Evolutionary conservation across 2,888 invertebrate genomes (phyloP).

Genomic region (Lasioglossum calceatum): DNA sequence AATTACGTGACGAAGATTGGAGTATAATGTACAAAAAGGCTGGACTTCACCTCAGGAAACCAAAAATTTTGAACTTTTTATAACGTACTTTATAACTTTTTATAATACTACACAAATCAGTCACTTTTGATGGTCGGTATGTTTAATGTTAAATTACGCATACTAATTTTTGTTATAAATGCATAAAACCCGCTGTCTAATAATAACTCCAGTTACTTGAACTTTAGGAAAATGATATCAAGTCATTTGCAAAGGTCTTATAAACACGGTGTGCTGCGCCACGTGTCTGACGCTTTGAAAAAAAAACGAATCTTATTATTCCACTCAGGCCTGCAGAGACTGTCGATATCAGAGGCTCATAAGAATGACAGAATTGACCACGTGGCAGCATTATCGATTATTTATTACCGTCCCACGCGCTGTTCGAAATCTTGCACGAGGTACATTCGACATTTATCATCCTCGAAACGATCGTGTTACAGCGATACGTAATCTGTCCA

Average conservation of each 20-base stretch:
- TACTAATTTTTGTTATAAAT: too few species aligned
- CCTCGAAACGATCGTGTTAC: slow-evolving; percentile 46
- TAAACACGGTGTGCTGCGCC: background rate
- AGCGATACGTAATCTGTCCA: background rate
- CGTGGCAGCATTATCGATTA: slow-evolving; percentile 58
- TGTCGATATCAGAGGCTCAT: slow-evolving; percentile 55
- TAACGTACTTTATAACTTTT: too few species aligned
- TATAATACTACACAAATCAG: too few species aligned
- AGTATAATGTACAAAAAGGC: too few species aligned
- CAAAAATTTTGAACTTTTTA: too few species aligned
- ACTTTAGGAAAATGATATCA: background rate
- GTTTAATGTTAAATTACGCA: too few species aligned
- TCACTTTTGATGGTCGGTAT: too few species aligned
- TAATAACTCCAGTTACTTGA: background rate
- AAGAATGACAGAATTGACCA: slow-evolving; percentile 49
- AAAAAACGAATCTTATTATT: slow-evolving; percentile 43
- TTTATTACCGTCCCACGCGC: slow-evolving; percentile 49
- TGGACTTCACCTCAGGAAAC: too few species aligned
- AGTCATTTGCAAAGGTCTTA: background rate
- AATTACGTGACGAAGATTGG: too few species aligned
- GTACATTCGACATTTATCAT: slow-evolving; percentile 56
- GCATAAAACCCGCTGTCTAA: too few species aligned
- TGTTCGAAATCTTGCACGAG: slow-evolving; percentile 46
- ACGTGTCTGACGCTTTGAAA: slow-evolving; percentile 24
- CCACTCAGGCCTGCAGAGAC: slow-evolving; percentile 26